Percentiles rank a stretch among this genome's conserved stretches.
phyloP scores from a whole-genome alignment of 2,888 invertebrate species.

The Esperia sulphurella region DNA sequence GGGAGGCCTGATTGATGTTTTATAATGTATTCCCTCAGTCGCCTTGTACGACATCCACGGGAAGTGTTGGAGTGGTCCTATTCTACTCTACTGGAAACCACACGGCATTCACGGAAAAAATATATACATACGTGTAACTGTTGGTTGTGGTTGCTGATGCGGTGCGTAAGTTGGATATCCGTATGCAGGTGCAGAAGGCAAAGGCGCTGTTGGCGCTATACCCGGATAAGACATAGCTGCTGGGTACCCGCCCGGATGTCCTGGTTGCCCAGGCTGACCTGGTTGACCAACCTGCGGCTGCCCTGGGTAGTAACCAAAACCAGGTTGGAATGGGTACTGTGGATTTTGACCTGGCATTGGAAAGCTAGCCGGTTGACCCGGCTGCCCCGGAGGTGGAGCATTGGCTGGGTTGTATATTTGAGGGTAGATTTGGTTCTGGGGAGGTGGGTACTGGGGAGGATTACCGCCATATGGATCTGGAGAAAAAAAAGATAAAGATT shows the following conservation, averaged over 20 bases:
- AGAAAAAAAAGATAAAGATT: conserved; percentile 18
- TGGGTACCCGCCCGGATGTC: conserved; percentile 30
- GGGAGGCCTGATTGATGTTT: no score
- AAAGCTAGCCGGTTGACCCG: conserved; percentile 3
- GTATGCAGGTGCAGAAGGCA: conserved; percentile 11
- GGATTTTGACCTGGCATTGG: conserved; percentile 3
- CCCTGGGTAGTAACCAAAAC: conserved; percentile 8
- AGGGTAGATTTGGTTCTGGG: conserved; percentile 55
- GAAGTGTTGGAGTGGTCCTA: no score
- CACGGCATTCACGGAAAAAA: no score
- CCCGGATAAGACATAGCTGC: conserved; percentile 49
- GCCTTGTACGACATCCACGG: no score
- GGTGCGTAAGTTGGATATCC: conserved; percentile 22
- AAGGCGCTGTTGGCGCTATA: conserved; percentile 25
- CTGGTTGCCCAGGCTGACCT: conserved; percentile 25
- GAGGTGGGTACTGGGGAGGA: conserved; percentile 52
- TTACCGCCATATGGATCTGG: conserved; percentile 54
- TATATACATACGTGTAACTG: conserved; percentile 8
- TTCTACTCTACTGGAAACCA: no score
- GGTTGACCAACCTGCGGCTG: conserved; percentile 3
- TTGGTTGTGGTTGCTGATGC: conserved; percentile 21
- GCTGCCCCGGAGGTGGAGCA: conserved; percentile 36
- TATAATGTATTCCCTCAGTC: no score
- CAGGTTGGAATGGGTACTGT: conserved; percentile 10
- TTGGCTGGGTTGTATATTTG: conserved; percentile 49